Evolutionary conservation across 2,888 invertebrate genomes (phyloP).

Genomic region (Drymonia ruficornis): DNA sequence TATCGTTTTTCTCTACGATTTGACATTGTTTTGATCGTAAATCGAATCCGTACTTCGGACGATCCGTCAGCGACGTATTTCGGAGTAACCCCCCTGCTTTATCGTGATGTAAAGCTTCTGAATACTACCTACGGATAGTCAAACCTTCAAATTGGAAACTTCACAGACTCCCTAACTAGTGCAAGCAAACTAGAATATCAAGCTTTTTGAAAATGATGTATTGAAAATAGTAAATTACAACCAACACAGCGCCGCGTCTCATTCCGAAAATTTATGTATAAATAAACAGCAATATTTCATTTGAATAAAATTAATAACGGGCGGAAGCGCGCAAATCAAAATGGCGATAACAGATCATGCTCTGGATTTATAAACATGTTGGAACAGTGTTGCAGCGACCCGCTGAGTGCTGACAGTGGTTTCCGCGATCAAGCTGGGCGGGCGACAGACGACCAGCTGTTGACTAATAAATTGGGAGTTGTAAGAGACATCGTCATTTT

Average conservation of each 20-base stretch:
- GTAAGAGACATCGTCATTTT: neutral
- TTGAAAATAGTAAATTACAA: neutral
- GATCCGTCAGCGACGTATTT: too few species aligned
- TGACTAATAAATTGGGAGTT: neutral
- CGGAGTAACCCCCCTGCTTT: too few species aligned
- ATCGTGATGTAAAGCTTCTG: too few species aligned
- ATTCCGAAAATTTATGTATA: neutral
- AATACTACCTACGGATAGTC: too few species aligned
- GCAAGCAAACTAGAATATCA: too few species aligned
- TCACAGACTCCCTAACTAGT: too few species aligned
- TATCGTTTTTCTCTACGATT: too few species aligned
- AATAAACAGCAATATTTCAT: conserved; percentile 3
- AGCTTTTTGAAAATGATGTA: neutral
- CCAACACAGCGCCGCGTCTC: neutral
- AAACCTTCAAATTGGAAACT: too few species aligned
- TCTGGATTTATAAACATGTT: conserved; percentile 30
- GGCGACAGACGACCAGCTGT: neutral
- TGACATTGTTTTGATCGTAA: too few species aligned
- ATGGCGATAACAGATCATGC: conserved; percentile 24
- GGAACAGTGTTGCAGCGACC: conserved; percentile 12
- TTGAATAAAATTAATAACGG: conserved; percentile 2
- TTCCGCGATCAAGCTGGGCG: conserved; percentile 6
- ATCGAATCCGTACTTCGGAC: too few species aligned
- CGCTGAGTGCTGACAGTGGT: conserved; percentile 24
- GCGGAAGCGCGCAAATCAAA: conserved; percentile 23